Evolutionary conservation across 1,140 invertebrate genomes (phyloP).

Genomic region (Proales similis): DNA sequence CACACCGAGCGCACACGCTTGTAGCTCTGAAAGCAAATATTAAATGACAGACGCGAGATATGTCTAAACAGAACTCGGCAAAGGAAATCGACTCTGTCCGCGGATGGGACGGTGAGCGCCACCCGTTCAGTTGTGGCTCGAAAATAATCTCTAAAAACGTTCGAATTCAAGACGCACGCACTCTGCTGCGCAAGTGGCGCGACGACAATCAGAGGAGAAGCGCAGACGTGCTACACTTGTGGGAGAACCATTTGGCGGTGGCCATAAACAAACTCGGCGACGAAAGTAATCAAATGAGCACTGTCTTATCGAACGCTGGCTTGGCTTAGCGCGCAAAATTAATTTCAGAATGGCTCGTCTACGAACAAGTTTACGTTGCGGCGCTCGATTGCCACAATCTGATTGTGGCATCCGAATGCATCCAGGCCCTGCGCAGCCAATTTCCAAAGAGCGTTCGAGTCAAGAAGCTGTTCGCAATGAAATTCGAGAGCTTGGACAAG

Average conservation of each 20-base stretch:
- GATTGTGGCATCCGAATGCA: constrained; percentile 69
- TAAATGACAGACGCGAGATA: too few relatives aligned
- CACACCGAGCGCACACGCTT: too few relatives aligned
- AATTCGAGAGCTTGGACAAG: constrained; percentile 75
- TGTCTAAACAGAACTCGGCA: too few relatives aligned
- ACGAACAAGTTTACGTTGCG: constrained; percentile 83
- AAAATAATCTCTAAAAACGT: too few relatives aligned
- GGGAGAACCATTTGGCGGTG: neutral
- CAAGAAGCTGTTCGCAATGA: constrained; percentile 73
- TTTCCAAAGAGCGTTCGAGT: constrained; percentile 86
- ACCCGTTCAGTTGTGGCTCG: too few relatives aligned
- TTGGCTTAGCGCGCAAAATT: neutral
- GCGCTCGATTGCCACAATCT: constrained; percentile 76
- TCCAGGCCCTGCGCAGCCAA: constrained; percentile 67
- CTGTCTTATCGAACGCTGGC: neutral
- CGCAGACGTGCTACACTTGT: constrained; percentile 23
- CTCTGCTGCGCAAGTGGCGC: constrained; percentile 3
- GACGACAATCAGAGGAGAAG: constrained; percentile 19
- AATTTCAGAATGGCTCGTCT: constrained; percentile 18
- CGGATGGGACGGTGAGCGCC: too few relatives aligned
- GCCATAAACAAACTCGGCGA: constrained; percentile 20
- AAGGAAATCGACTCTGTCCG: too few relatives aligned
- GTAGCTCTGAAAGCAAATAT: too few relatives aligned
- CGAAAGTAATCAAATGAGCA: constrained; percentile 17
- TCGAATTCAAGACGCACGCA: constrained; percentile 13